Percentiles rank a stretch among this genome's conserved stretches.
phyloP scores from a whole-genome alignment of 2,888 invertebrate species.

The Panopea generosa region DNA sequence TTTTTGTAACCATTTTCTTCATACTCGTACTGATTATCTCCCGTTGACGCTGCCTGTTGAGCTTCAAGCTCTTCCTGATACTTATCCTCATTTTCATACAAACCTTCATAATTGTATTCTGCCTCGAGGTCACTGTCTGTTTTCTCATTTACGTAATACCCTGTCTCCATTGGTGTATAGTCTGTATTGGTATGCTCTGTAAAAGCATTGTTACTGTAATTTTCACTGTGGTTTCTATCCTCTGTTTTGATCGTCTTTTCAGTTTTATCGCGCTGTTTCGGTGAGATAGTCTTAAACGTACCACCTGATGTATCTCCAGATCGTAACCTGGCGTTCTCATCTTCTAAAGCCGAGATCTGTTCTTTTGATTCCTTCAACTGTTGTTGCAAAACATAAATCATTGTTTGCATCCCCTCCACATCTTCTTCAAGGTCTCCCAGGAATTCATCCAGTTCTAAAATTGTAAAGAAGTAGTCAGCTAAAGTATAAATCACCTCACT shows the following conservation, averaged over 20 bases:
- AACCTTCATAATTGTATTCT: slow-evolving; percentile 57
- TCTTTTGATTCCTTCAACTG: slow-evolving; percentile 94
- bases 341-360: slow-evolving; percentile 88
- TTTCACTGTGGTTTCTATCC: slow-evolving; percentile 29
- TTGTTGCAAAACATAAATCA: slow-evolving; percentile 96
- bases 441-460: slow-evolving; percentile 96
- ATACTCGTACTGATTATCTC: slow-evolving; percentile 32
- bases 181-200: slow-evolving; percentile 26
- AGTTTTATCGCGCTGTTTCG: slow-evolving; percentile 44
- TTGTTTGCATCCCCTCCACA: slow-evolving; percentile 99
- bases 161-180: slow-evolving; percentile 53
- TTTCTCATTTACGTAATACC: slow-evolving; percentile 44
- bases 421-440: slow-evolving; percentile 98
- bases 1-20: slow-evolving; percentile 45
- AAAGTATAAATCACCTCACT: too few relatives aligned
- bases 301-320: slow-evolving; percentile 22
- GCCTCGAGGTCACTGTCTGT: slow-evolving; percentile 59
- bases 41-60: slow-evolving; percentile 22
- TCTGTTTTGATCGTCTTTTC: slow-evolving; percentile 28
- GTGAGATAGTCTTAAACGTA: slow-evolving; percentile 22
- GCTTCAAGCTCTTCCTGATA: slow-evolving; percentile 52
- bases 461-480: not conserved
- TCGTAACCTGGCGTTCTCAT: slow-evolving; percentile 85
- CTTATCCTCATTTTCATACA: slow-evolving; percentile 58
- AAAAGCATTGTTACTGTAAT: slow-evolving; percentile 25